Conservation (phyloP, 2,113 vertebrate genomes). For the Nematolebias whitei region DNA sequence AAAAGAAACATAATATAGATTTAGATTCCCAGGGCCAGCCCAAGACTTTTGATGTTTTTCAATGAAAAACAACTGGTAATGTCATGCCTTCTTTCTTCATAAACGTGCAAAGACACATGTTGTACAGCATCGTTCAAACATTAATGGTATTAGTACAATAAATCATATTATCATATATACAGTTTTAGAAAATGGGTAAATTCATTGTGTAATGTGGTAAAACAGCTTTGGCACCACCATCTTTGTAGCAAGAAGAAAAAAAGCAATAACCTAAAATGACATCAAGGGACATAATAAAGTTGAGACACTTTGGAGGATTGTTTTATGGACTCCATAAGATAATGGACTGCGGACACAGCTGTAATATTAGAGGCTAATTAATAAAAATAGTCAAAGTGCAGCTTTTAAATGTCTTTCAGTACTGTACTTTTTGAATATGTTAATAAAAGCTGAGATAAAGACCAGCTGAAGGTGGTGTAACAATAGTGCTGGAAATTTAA, state of each 20-base stretch:
- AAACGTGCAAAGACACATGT: conserved; percentile 12
- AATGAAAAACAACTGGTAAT: conserved; percentile 36
- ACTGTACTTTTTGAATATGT: conserved; percentile 45
- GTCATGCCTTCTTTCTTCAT: conserved; percentile 30
- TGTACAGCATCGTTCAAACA: conserved; percentile 29
- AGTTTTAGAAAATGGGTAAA: conserved; percentile 31
- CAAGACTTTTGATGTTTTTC: conserved; percentile 78
- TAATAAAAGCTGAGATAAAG: conserved; percentile 7
- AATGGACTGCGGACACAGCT: conserved; percentile 24
- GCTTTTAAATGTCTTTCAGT: conserved; percentile 35
- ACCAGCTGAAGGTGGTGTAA: background rate
- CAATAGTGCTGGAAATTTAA: conserved; percentile 1
- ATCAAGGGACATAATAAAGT: conserved; percentile 22
- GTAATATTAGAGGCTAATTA: conserved; percentile 29
- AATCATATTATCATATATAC: conserved; percentile 38
- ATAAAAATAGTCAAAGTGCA: conserved; percentile 49
- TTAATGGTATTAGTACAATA: conserved; percentile 42
- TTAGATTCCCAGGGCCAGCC: conserved; percentile 89
- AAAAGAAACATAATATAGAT: conserved; percentile 74
- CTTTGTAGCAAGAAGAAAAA: conserved; percentile 22
- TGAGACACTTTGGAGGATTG: conserved; percentile 18
- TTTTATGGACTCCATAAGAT: conserved; percentile 33
- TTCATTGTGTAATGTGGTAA: conserved; percentile 15
- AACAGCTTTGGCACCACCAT: conserved; percentile 43
- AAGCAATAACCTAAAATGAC: conserved; percentile 37